Evolutionary conservation across 2,888 invertebrate genomes (phyloP), one percentile per base, ranked within the genome.

Genomic region (Zygaena filipendulae): DNA sequence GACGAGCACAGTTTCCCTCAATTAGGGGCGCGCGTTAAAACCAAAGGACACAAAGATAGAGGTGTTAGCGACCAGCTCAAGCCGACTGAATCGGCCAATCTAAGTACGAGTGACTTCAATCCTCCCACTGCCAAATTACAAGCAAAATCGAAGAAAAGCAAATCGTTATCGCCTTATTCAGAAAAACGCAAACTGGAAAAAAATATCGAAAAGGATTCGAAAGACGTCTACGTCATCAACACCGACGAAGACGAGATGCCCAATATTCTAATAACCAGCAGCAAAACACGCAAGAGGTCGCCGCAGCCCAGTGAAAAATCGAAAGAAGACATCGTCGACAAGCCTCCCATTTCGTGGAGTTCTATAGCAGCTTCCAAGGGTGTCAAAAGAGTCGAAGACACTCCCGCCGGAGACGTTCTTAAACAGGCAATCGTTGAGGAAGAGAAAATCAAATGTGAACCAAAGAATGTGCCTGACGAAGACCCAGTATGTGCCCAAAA

Each of bases 261-360:
- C 4, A 75, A 74, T 44, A 77, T 79, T 35, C 70, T 74, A 47
- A 75, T 79, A 32, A 77, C 77, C 13, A 60, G 58, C 9, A 61
- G 39, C 18, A 77, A 72, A 45, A 31, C 52, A 4, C 61, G 61
- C 2, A 75, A 68, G 37, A 68, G 59, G 37, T 69, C 74, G 3
- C 66, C 71, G 5, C 67, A 66, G 23, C 51, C 59, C 3, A 32
- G 38, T 5, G 52, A 59, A 7, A 27, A 31, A 24, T 46, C 47
- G 21, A 45, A 42, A 22, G 61, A 61, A 25, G 30, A 45, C 3
- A 32, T 48, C 9, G 33, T 44, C 14, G 64, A 63, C 12, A 61
- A 60, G 38, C 66, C 63, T 3, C 57, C 63, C 13, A 77, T 75
- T 52, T 81, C 82, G 8, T 84, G 83, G 83, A 83, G 82, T 46